A percentile compares a stretch with the other conserved stretches of the same genome.
Evolutionary conservation across 37 sponge, comb jelly and placozoan species (phyloP).

Genomic region (Hormiphora californensis): DNA sequence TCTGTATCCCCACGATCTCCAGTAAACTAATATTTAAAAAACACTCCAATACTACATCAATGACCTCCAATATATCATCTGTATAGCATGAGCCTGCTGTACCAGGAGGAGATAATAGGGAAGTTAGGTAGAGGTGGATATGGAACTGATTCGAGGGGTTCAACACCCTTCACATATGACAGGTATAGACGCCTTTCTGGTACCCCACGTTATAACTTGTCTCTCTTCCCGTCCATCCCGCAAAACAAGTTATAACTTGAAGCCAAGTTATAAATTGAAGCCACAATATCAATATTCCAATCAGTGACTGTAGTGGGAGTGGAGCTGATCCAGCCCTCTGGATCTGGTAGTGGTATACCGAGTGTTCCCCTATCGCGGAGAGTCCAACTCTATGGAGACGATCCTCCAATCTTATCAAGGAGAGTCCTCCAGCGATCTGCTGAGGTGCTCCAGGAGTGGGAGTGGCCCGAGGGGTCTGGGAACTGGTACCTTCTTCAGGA

Average conservation of each 20-base stretch:
- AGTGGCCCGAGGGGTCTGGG: constrained; percentile 70
- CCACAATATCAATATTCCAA: too few species aligned
- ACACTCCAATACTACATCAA: background rate
- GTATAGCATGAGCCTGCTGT: constrained; percentile 28
- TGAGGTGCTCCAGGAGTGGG: constrained; percentile 75
- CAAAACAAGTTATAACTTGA: background rate
- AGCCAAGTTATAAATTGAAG: background rate
- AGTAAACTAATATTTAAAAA: too few species aligned
- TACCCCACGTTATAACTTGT: background rate
- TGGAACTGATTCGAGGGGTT: background rate
- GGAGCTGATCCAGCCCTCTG: background rate
- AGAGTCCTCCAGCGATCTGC: too few species aligned
- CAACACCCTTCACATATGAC: constrained; percentile 53
- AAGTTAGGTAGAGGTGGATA: background rate
- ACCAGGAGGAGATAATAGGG: constrained; percentile 43
- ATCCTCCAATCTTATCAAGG: too few species aligned
- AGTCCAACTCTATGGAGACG: too few species aligned
- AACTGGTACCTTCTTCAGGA: constrained; percentile 89
- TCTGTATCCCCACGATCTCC: too few species aligned
- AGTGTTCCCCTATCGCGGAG: too few species aligned
- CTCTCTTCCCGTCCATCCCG: background rate
- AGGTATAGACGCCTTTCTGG: background rate
- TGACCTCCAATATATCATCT: background rate
- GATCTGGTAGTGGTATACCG: too few species aligned
- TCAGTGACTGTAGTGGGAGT: constrained; percentile 41